Conservation (phyloP, 2,888 invertebrate genomes). For the Thymelicus acteon region DNA sequence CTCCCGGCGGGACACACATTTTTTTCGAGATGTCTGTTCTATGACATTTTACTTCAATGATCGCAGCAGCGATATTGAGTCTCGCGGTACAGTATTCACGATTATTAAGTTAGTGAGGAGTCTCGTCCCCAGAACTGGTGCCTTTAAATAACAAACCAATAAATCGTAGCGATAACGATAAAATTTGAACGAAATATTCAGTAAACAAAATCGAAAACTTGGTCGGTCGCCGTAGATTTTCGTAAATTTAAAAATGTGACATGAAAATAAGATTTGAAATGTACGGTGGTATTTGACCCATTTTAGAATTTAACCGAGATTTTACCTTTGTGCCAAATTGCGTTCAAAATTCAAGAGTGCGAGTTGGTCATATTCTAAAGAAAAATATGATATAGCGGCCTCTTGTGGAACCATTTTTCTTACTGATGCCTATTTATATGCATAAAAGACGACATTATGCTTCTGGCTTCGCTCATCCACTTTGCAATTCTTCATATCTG, state of each 20-base stretch:
- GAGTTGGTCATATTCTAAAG: slow-evolving; percentile 12
- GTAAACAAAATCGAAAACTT: not conserved
- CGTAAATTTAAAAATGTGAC: not conserved
- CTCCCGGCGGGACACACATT: too few species aligned
- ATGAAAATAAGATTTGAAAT: not conserved
- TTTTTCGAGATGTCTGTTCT: too few species aligned
- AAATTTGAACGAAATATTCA: too few species aligned
- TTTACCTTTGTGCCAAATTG: slow-evolving; percentile 9
- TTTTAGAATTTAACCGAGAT: slow-evolving; percentile 7
- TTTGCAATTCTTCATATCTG: slow-evolving; percentile 9
- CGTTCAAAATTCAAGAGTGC: slow-evolving; percentile 8
- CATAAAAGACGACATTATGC: slow-evolving; percentile 13
- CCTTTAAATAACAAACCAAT: too few species aligned
- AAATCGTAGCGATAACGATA: too few species aligned
- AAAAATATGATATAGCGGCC: not conserved
- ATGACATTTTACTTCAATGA: too few species aligned
- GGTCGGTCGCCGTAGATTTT: not conserved
- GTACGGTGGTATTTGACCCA: not conserved
- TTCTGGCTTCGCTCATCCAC: slow-evolving; percentile 6
- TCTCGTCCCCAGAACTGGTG: too few species aligned
- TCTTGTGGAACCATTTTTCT: slow-evolving; percentile 3
- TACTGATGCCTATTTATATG: slow-evolving; percentile 11
- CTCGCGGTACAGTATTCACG: too few species aligned
- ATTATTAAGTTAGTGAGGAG: too few species aligned
- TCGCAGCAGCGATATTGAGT: too few species aligned